Evolutionary conservation across 2,797 vertebrate species (phyloP), one percentile per base, ranked within the genome.

Genomic region (Gadopsis marmoratus): DNA sequence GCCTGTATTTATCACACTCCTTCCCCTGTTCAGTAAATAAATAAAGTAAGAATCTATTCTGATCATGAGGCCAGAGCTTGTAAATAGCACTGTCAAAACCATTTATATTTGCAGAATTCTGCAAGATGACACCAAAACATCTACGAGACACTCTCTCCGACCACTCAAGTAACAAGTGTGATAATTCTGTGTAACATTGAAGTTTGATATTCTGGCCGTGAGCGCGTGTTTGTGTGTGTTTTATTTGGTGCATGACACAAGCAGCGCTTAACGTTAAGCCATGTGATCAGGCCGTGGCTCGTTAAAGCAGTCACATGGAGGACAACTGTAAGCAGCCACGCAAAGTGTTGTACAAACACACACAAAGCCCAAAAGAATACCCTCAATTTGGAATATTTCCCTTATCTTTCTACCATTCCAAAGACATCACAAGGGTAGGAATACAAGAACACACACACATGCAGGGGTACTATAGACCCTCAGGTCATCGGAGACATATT

Each of bases 261-360:
- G 68, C 19, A 54, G 58, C 55, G 10, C 66, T 68, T 64, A 71
- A 74, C 23, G 1, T 76, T 68, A 23, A 37, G 67, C 80, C 88
- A 86, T 90, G 88, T 89, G 90, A 93, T 78, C 64, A 88, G 65
- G 76, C 58, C 70, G 76, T 78, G 76, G 80, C 79, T 78, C 0
- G 58, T 39, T 85, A 59, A 64, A 76, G 71, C 64, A 48, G 82
- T 91, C 86, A 90, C 85, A 84, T 87, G 88, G 61, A 73, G 37
- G 70, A 79, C n/a, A 72, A 76, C 47, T 60, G 73, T 56, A 55
- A 66, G 66, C 76, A 43, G 58, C 59, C 39, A 50, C 31, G 74
- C 70, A 78, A 53, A 69, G 10, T 63, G 19, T 17, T 23, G 54
- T n/a, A 76, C 53, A 51, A 35, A 55, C 31, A 54, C 14, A 87